Percentiles rank a stretch among this genome's conserved stretches.
Evolutionary conservation across 2,797 vertebrate species (phyloP).

Genomic region (Acipenser oxyrinchus): DNA sequence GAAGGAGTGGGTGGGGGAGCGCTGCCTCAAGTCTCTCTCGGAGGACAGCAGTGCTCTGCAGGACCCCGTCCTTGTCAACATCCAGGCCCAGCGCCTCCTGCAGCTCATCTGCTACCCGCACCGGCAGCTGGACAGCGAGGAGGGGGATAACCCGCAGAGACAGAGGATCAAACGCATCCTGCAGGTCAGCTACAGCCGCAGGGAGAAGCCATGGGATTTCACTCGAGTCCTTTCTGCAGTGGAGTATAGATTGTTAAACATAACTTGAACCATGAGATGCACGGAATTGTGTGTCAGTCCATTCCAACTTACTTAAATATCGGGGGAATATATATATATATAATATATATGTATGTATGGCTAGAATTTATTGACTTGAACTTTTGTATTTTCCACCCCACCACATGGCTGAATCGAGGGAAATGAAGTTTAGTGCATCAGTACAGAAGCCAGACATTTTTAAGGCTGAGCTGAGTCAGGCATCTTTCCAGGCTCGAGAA

Average conservation of each 20-base stretch:
- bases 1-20: slow-evolving; percentile 97
- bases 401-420: neutral
- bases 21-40: slow-evolving; percentile 93
- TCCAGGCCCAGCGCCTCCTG: slow-evolving; percentile 92
- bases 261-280: no score
- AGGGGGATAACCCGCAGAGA: slow-evolving; percentile 94
- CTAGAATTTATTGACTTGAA: no score
- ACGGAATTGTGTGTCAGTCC: no score
- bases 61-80: slow-evolving; percentile 93
- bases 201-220: neutral
- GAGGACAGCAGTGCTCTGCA: slow-evolving; percentile 97
- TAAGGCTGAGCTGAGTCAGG: neutral
- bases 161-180: slow-evolving; percentile 97
- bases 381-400: no score
- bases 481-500: slow-evolving; percentile 4
- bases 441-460: neutral
- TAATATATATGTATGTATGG: no score
- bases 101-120: slow-evolving; percentile 98
- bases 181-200: slow-evolving; percentile 62
- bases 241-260: no score
- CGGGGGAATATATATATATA: no score
- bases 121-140: slow-evolving; percentile 86
- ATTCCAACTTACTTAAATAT: no score
- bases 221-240: no score
- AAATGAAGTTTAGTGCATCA: neutral